A percentile compares a stretch with the other conserved stretches of the same genome.
Conservation (phyloP, 2,113 vertebrate genomes). For the Accipiter cooperii region DNA sequence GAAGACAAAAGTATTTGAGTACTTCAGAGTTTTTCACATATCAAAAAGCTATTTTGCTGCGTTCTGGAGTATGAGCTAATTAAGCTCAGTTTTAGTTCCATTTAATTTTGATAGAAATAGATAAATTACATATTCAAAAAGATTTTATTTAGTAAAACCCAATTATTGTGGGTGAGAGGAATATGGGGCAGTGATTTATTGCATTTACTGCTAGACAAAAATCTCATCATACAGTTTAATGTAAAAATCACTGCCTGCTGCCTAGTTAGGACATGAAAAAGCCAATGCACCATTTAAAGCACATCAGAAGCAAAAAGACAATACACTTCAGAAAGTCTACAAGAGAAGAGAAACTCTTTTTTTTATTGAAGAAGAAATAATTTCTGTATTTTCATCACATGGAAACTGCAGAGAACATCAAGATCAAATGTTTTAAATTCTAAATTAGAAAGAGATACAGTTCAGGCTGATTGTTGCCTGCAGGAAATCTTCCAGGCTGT, state of each 20-base stretch:
- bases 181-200: neutral
- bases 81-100: neutral
- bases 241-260: neutral
- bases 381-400: neutral
- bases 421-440: conserved; percentile 1
- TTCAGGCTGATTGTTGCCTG: neutral
- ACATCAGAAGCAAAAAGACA: neutral
- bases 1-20: neutral
- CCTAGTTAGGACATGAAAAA: neutral
- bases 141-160: conserved; percentile 21
- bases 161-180: conserved; percentile 1
- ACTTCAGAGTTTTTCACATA: neutral
- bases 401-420: neutral
- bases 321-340: neutral
- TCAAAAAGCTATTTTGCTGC: neutral
- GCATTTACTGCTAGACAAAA: neutral
- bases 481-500: conserved; percentile 8
- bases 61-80: neutral
- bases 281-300: neutral
- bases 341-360: neutral
- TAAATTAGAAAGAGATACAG: neutral
- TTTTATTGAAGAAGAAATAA: neutral
- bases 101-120: conserved; percentile 12
- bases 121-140: conserved; percentile 4
- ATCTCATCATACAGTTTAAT: neutral